These are phyloP conservation scores for Podilymbus podiceps DNA, from an alignment of 2,113 vertebrate genomes.

Conservation along the genomic window DNA sequence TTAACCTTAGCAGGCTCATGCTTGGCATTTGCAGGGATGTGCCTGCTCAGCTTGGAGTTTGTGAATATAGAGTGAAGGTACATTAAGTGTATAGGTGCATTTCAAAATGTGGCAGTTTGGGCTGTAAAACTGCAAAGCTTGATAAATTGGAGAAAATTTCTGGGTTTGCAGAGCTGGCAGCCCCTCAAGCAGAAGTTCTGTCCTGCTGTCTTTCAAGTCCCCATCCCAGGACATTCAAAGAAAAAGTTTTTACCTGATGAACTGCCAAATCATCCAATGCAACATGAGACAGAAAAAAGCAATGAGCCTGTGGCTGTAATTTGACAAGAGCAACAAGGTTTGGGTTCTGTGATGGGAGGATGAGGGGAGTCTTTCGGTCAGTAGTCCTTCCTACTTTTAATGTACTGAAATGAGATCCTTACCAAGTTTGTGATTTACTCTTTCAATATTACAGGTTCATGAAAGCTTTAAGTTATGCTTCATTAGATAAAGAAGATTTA, in stretches of 20 bases:
- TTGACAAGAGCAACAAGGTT: not conserved
- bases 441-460: slow-evolving; percentile 85
- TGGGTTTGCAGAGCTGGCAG: not conserved
- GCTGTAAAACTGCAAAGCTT: not conserved
- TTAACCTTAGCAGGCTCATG: not conserved
- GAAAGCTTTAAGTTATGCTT: slow-evolving; percentile 97
- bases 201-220: not conserved
- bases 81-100: rapidly evolving
- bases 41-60: not conserved
- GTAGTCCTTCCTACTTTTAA: not conserved
- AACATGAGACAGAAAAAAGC: not conserved
- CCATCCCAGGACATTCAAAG: not conserved
- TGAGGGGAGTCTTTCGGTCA: not conserved
- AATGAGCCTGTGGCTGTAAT: not conserved
- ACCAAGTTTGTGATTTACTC: not conserved
- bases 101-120: not conserved
- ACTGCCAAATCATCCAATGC: not conserved
- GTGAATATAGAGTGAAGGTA: not conserved
- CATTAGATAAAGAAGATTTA: slow-evolving; percentile 96
- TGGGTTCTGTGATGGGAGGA: not conserved
- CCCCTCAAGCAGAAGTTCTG: not conserved
- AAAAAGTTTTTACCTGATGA: not conserved
- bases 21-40: not conserved
- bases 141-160: not conserved
- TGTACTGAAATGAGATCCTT: not conserved